phyloP scores from a whole-genome alignment of 2,113 vertebrate genomes.

The Hylia prasina region DNA sequence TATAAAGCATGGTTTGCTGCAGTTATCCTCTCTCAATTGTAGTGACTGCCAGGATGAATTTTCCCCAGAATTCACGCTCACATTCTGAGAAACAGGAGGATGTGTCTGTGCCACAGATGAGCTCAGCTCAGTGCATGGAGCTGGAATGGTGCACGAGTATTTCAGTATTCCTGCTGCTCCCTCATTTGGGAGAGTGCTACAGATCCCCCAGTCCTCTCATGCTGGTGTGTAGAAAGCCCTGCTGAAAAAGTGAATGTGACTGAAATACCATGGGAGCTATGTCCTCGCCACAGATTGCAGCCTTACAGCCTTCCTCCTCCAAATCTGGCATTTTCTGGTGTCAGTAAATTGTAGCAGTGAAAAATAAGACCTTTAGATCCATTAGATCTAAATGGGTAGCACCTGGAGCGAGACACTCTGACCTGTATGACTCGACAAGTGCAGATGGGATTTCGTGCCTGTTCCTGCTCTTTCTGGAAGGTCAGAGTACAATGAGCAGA shows the following conservation, averaged over 20 bases:
- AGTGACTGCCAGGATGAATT: neutral
- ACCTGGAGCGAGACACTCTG: neutral
- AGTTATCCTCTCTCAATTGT: neutral
- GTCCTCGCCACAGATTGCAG: neutral
- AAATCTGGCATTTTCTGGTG: neutral
- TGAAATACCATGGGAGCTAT: neutral
- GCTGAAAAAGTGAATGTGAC: neutral
- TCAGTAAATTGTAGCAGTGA: neutral
- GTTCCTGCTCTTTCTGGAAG: neutral
- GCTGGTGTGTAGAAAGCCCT: neutral
- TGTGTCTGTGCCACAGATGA: neutral
- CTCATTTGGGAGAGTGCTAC: neutral
- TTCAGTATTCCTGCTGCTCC: neutral
- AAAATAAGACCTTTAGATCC: neutral
- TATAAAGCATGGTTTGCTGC: neutral
- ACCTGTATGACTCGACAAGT: fast-evolving
- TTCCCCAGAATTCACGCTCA: neutral
- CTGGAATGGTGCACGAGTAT: neutral
- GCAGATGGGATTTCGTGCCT: neutral
- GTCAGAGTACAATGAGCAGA: neutral
- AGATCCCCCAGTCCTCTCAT: neutral
- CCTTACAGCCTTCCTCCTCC: neutral
- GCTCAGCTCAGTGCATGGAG: neutral
- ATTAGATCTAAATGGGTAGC: neutral
- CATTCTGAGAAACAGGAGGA: neutral